A percentile compares a stretch with the other conserved stretches of the same genome.
These are phyloP conservation scores for Battus philenor DNA, from an alignment of 1,140 invertebrate genomes.

Conservation along the genomic window DNA sequence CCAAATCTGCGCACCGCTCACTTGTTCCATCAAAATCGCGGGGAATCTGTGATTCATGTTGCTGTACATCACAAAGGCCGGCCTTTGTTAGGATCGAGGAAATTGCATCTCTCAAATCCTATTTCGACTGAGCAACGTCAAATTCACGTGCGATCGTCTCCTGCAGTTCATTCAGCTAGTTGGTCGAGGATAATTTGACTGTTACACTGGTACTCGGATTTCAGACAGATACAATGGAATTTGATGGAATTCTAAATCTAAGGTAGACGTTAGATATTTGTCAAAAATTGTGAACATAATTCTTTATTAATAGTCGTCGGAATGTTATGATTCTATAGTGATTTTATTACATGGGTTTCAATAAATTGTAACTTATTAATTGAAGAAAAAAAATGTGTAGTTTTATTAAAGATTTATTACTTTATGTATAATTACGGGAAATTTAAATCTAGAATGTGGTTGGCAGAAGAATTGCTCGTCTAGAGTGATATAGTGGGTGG, in stretches of 20 bases:
- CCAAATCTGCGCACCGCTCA: slow-evolving; percentile 10
- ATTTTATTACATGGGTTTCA: no score
- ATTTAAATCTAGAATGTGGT: no score
- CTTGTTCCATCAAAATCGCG: slow-evolving; percentile 19
- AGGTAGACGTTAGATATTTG: no score
- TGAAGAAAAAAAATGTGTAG: no score
- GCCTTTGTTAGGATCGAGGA: slow-evolving; percentile 42
- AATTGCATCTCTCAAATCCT: slow-evolving; percentile 55
- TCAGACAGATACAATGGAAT: slow-evolving; percentile 4
- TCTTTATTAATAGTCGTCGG: no score
- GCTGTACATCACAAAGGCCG: slow-evolving; percentile 39
- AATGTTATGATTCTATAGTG: no score
- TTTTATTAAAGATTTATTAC: no score
- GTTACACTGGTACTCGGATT: slow-evolving; percentile 12
- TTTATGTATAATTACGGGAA: no score
- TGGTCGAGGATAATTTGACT: slow-evolving; percentile 4
- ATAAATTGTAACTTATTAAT: no score
- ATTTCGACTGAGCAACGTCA: slow-evolving; percentile 32
- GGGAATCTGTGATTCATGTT: slow-evolving; percentile 38
- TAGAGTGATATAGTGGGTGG: no score
- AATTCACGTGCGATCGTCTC: slow-evolving; percentile 32
- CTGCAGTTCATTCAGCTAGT: slow-evolving; percentile 31
- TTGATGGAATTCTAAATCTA: background rate
- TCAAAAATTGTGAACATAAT: no score
- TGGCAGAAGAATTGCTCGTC: no score